phyloP scores from a whole-genome alignment of 1,140 invertebrate genomes.

The Delia radicum region DNA sequence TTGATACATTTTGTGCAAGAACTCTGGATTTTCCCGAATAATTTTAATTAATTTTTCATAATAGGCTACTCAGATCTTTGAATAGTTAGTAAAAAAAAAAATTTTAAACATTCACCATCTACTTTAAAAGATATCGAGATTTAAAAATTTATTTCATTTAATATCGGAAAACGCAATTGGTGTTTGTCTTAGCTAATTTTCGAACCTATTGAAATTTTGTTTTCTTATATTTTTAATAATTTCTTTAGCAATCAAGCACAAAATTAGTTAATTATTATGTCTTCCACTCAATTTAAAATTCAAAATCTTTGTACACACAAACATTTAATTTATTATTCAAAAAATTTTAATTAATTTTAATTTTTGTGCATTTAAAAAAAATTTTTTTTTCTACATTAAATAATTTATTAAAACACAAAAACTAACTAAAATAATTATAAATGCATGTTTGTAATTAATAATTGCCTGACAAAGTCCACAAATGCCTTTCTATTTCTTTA shows the following conservation, averaged over 20 bases:
- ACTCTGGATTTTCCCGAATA: too few species aligned
- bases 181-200: too few species aligned
- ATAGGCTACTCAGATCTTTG: too few species aligned
- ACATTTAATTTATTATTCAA: background rate
- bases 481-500: background rate
- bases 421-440: background rate
- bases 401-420: background rate
- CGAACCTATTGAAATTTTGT: too few species aligned
- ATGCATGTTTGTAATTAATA: conserved; percentile 5
- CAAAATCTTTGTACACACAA: background rate
- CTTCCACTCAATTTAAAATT: conserved; percentile 1
- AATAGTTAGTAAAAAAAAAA: too few species aligned
- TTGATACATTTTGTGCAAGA: too few species aligned
- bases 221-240: too few species aligned
- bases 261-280: background rate
- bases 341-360: background rate
- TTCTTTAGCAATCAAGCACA: background rate
- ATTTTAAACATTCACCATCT: too few species aligned
- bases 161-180: too few species aligned
- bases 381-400: background rate
- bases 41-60: too few species aligned
- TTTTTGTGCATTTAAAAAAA: background rate
- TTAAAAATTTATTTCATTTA: too few species aligned
- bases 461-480: conserved; percentile 3
- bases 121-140: too few species aligned